Conservation (phyloP, 2,113 vertebrate genomes). For the Sorex araneus region DNA sequence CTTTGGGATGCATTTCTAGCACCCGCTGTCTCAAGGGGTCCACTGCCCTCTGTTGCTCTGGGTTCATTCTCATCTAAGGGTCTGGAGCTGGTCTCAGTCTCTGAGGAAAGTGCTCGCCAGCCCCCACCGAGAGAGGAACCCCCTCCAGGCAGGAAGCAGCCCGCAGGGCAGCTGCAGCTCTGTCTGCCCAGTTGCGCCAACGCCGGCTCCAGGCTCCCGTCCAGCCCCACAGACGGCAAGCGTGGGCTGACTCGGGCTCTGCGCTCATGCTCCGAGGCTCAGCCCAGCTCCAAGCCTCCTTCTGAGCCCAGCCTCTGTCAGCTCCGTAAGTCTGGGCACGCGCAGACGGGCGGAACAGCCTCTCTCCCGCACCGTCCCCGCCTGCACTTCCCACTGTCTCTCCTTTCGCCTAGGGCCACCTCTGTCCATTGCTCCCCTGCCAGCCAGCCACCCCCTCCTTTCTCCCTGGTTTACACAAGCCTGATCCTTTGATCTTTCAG, state of each 20-base stretch:
- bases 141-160: not conserved
- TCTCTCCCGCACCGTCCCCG: not conserved
- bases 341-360: not conserved
- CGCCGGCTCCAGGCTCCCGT: not conserved
- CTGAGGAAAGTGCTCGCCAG: not conserved
- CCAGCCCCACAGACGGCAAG: not conserved
- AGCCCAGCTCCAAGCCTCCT: not conserved
- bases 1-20: not conserved
- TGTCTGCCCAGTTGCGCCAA: not conserved
- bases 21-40: not conserved
- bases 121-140: not conserved
- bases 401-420: not conserved
- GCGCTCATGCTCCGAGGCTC: not conserved
- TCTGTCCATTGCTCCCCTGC: not conserved
- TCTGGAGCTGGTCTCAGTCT: not conserved
- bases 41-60: not conserved
- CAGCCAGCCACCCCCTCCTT: too few relatives aligned
- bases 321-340: not conserved
- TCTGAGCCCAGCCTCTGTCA: too few relatives aligned
- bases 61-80: not conserved
- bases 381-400: not conserved
- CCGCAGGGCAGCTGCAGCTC: not conserved
- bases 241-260: conserved; percentile 42
- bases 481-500: not conserved
- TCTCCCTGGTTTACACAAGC: not conserved